Percentiles rank a stretch among this genome's conserved stretches.
Evolutionary conservation across 1,140 invertebrate genomes (phyloP).

Genomic region (Cyclina sinensis): DNA sequence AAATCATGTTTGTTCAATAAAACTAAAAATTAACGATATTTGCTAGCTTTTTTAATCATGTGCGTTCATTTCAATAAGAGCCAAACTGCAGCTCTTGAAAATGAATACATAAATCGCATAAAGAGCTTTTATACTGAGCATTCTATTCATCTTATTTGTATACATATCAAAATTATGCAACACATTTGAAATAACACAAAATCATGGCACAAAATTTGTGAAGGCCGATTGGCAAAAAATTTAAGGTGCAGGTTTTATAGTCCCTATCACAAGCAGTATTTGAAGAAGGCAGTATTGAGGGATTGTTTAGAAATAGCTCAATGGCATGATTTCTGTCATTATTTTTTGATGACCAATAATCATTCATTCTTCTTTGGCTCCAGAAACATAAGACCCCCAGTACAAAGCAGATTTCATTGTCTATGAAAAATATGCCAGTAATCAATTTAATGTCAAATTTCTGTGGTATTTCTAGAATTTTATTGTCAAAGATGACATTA

Average conservation of each 20-base stretch:
- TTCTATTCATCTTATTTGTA: no score
- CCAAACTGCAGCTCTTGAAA: background rate
- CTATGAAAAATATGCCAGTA: slow-evolving; percentile 10
- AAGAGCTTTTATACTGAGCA: no score
- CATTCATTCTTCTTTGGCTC: background rate
- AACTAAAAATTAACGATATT: slow-evolving; percentile 12
- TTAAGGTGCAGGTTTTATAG: no score
- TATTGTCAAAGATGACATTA: slow-evolving; percentile 52
- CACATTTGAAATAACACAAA: no score
- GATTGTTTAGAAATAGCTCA: background rate
- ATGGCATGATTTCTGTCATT: background rate
- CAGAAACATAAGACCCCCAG: background rate
- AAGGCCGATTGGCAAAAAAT: no score
- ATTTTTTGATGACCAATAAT: slow-evolving; percentile 10
- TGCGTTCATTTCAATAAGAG: background rate
- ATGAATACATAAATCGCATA: background rate
- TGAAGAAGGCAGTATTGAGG: no score
- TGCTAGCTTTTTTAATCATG: background rate
- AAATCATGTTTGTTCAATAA: slow-evolving; percentile 18
- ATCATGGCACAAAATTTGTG: no score
- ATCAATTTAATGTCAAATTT: slow-evolving; percentile 48
- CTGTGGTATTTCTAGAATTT: slow-evolving; percentile 50
- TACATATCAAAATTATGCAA: no score
- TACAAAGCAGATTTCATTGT: background rate
- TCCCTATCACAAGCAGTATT: no score